These are phyloP conservation scores for Butorides virescens DNA, from an alignment of 2,113 vertebrate genomes.

Conservation along the genomic window DNA sequence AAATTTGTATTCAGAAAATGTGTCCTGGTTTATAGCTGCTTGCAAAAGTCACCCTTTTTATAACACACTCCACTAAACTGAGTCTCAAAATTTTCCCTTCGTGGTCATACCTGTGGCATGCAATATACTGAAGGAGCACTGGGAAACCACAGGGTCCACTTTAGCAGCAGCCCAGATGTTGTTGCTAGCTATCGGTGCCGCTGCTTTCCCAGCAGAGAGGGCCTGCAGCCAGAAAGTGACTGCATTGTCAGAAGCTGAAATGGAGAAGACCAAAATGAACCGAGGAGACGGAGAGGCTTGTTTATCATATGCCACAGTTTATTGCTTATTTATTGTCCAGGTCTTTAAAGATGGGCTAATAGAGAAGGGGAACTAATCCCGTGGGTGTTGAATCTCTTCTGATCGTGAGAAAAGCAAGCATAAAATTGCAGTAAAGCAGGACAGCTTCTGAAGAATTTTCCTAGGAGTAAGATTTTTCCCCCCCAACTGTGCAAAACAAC, in stretches of 20 bases:
- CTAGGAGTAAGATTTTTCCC: slow-evolving; percentile 8
- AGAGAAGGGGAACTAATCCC: slow-evolving; percentile 12
- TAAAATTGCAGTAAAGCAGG: slow-evolving; percentile 24
- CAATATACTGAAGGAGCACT: not conserved
- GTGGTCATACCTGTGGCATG: too few relatives aligned
- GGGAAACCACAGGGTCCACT: not conserved
- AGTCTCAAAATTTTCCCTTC: not conserved
- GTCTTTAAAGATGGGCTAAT: not conserved
- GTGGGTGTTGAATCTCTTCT: not conserved
- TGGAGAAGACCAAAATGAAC: not conserved
- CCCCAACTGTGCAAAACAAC: not conserved
- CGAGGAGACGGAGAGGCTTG: not conserved
- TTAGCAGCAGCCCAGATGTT: not conserved
- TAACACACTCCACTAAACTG: not conserved
- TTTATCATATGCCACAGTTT: not conserved
- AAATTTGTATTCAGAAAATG: not conserved
- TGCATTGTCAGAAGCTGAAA: not conserved
- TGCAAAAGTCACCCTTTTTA: not conserved
- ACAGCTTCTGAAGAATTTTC: not conserved
- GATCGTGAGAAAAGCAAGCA: not conserved
- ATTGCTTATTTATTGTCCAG: not conserved
- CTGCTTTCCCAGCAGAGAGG: not conserved
- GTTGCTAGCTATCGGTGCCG: not conserved
- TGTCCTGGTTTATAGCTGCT: not conserved
- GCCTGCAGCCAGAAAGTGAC: not conserved